These are phyloP conservation scores for Chionis minor DNA, from an alignment of 2,113 vertebrate genomes.

Conservation along the genomic window DNA sequence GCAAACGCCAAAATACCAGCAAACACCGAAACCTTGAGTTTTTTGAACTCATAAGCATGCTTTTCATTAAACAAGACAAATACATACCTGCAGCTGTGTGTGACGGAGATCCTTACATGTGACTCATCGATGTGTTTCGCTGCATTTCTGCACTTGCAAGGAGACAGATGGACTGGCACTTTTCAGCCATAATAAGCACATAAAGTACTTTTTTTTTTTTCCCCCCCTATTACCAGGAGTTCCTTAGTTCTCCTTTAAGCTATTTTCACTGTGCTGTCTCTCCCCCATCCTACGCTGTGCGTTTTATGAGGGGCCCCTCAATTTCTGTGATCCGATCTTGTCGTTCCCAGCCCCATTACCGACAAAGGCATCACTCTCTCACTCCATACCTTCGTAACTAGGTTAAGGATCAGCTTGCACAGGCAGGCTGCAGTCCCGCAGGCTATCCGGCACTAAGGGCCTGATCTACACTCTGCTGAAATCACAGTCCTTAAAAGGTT, in stretches of 20 bases:
- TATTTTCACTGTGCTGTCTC: neutral
- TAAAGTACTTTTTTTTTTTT: neutral
- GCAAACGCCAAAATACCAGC: neutral
- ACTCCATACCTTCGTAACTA: neutral
- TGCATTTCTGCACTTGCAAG: neutral
- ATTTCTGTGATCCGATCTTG: neutral
- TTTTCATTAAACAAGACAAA: neutral
- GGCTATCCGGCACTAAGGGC: neutral
- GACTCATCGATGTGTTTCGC: neutral
- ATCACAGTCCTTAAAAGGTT: neutral
- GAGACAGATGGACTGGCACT: neutral
- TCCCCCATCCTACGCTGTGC: neutral
- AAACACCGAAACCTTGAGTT: neutral
- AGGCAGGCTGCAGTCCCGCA: neutral
- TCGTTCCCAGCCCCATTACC: neutral
- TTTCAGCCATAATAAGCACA: neutral
- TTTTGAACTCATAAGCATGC: neutral
- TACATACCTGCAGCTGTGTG: neutral
- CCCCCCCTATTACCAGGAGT: neutral
- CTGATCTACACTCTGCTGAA: neutral
- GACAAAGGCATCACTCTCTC: neutral
- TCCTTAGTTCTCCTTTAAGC: neutral
- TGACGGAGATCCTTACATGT: neutral
- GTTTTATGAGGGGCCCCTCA: neutral
- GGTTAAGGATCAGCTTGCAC: neutral